Evolutionary conservation across 1,140 invertebrate species (phyloP).

Genomic region (Drosophila subpulchrella): DNA sequence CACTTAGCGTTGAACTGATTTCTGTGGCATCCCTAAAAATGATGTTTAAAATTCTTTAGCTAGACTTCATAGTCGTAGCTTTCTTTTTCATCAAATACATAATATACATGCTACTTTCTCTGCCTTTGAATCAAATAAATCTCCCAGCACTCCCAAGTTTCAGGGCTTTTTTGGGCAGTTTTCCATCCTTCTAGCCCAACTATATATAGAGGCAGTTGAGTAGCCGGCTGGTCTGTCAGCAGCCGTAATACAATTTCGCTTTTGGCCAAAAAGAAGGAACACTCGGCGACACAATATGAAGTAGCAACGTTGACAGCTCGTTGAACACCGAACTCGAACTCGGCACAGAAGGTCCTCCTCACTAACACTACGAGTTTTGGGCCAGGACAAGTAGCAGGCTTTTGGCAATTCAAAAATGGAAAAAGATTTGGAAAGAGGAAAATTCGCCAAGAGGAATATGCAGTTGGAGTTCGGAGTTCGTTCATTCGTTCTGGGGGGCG

Average conservation of each 20-base stretch:
- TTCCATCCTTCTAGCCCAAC: not conserved
- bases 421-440: slow-evolving; percentile 1
- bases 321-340: slow-evolving; percentile 44
- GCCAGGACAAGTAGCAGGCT: slow-evolving; percentile 24
- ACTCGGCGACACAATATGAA: slow-evolving; percentile 43
- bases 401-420: slow-evolving; percentile 21
- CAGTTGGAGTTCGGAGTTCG: slow-evolving; percentile 23
- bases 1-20: too few species aligned
- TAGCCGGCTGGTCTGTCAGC: slow-evolving; percentile 13
- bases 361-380: slow-evolving; percentile 8
- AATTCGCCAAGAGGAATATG: slow-evolving; percentile 16
- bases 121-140: not conserved
- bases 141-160: not conserved
- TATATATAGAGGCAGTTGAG: not conserved
- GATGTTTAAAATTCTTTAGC: too few species aligned
- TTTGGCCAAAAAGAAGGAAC: slow-evolving; percentile 12
- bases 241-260: slow-evolving; percentile 25
- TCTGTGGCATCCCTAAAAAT: too few species aligned
- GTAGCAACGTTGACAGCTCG: slow-evolving; percentile 61
- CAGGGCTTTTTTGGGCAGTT: not conserved
- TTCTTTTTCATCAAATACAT: not conserved
- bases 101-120: too few species aligned
- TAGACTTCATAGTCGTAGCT: too few species aligned
- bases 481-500: slow-evolving; percentile 25
- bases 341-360: slow-evolving; percentile 24